Conservation (phyloP, 1,140 invertebrate genomes). For the Atta texana region DNA sequence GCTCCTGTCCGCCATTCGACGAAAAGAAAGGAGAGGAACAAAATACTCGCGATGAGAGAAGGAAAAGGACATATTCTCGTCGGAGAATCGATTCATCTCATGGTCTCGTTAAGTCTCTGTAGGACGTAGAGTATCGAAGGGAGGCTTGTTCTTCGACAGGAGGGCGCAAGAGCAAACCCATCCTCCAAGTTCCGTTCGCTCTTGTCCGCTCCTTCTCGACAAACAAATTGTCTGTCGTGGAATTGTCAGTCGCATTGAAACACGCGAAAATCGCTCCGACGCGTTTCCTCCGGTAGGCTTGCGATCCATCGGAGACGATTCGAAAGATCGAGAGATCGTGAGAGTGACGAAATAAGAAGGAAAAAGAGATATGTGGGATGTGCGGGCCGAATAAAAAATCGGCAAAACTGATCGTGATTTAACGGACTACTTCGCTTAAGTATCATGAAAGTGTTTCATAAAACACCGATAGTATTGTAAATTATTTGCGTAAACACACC, state of each 20-base stretch:
- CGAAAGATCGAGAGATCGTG: constrained; percentile 51
- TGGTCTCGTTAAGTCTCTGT: constrained; percentile 75
- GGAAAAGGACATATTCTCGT: constrained; percentile 64
- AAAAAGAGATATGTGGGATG: constrained; percentile 49
- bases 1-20: constrained; percentile 61
- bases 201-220: constrained; percentile 54
- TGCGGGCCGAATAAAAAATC: constrained; percentile 58
- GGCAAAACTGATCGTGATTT: constrained; percentile 56
- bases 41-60: not conserved
- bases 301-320: constrained; percentile 57
- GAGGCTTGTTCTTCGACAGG: constrained; percentile 14
- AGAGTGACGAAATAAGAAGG: constrained; percentile 56
- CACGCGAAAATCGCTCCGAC: constrained; percentile 68
- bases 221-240: constrained; percentile 74
- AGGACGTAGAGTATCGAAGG: constrained; percentile 57
- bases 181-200: constrained; percentile 24
- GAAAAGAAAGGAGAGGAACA: constrained; percentile 40
- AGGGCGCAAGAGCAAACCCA: constrained; percentile 59
- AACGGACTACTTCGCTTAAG: constrained; percentile 50
- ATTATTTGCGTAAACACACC: not conserved
- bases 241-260: constrained; percentile 69
- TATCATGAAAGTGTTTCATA: constrained; percentile 42
- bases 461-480: constrained; percentile 2
- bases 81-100: constrained; percentile 75
- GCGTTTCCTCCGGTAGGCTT: constrained; percentile 16